Evolutionary conservation across 2,797 vertebrate species (phyloP), one percentile per base, ranked within the genome.

Genomic region (Paedocypris micromegethes): DNA sequence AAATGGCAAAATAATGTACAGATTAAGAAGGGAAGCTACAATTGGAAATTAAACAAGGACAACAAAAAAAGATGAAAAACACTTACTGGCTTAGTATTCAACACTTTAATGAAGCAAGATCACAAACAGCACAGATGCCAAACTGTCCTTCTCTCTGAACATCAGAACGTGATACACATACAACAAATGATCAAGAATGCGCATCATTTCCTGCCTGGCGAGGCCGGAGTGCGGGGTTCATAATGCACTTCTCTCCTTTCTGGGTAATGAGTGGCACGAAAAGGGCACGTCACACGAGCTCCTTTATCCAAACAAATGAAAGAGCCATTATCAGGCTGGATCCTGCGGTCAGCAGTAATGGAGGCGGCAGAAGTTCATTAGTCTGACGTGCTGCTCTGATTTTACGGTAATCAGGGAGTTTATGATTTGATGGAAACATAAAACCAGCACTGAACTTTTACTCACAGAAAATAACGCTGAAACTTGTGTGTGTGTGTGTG

Each of bases 251-350:
- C 52, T 47, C 44, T 46, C 4, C 63, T 57, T 65, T 72, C 79
- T 76, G 61, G 67, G 75, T 65, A 74, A 66, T 58, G 72, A 57
- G 79, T 80, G 72, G 79, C 71, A 74, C 58, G 73, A 53, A 79
- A 80, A 69, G 77, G 77, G 58, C 75, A 76, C 72, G 56, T 73
- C 54, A 63, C 64, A 60, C 75, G 66, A 62, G 57, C 72, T 80
- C 78, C 82, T 79, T 80, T 82, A 83, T 87, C 83, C 82, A 83
- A 85, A 84, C 73, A 84, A 85, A 88, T 82, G 75, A 80, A 82
- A 83, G 80, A 78, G 83, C 84, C 73, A 86, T 86, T 85, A 78
- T 65, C 76, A 74, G 58, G 67, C 9, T 65, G 77, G 75, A 73
- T 49, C 62, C 66, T 48, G 44, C 38, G 64, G 64, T 5, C 52